phyloP scores from a whole-genome alignment of 92 coral and sea anemone species.

The Galaxea fascicularis region DNA sequence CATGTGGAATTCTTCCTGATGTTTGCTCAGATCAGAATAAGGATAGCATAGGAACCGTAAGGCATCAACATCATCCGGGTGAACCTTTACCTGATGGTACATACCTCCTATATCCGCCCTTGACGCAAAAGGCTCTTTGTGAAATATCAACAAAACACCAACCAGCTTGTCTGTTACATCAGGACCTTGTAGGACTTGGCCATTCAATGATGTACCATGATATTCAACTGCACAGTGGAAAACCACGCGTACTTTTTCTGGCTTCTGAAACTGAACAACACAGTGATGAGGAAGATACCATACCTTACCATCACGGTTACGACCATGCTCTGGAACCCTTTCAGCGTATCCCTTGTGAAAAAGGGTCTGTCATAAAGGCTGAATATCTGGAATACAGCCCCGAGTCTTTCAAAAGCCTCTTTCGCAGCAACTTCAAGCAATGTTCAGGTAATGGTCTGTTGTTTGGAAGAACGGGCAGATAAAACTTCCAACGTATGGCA shows the following conservation, averaged over 20 bases:
- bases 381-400: slow-evolving; percentile 31
- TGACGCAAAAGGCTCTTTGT: slow-evolving; percentile 59
- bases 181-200: slow-evolving; percentile 60
- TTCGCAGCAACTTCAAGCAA: slow-evolving; percentile 38
- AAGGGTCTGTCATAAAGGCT: slow-evolving; percentile 29
- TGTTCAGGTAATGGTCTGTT: slow-evolving; percentile 63
- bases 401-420: background rate
- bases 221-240: slow-evolving; percentile 68
- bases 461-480: slow-evolving; percentile 52
- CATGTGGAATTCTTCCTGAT: slow-evolving; percentile 56
- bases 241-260: slow-evolving; percentile 55
- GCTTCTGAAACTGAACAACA: slow-evolving; percentile 60
- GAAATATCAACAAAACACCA: slow-evolving; percentile 66
- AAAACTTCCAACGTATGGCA: slow-evolving; percentile 61
- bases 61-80: slow-evolving; percentile 58
- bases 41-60: slow-evolving; percentile 69
- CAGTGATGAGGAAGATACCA: slow-evolving; percentile 42
- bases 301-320: background rate
- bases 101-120: slow-evolving; percentile 69
- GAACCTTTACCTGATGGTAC: slow-evolving; percentile 68
- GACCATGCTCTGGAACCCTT: slow-evolving; percentile 21
- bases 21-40: slow-evolving; percentile 13
- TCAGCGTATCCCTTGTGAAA: slow-evolving; percentile 60
- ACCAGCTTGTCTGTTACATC: slow-evolving; percentile 59
- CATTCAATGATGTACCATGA: slow-evolving; percentile 56